These are phyloP conservation scores for Myotis myotis DNA, from an alignment of 2,797 vertebrate genomes.

Conservation along the genomic window DNA sequence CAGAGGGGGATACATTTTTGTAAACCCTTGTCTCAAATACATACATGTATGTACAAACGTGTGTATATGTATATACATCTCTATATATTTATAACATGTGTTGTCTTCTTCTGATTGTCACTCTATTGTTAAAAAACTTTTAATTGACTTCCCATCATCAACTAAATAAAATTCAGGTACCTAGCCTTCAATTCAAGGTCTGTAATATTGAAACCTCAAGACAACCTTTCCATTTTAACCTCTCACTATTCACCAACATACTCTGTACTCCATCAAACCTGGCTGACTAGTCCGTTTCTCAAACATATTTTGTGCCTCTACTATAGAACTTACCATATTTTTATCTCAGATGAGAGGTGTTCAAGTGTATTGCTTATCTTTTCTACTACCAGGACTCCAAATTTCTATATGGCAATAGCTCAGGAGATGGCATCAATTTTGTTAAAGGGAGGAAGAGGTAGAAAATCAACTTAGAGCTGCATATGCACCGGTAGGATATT, in stretches of 20 bases:
- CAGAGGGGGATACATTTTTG: background rate
- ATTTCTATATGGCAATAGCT: background rate
- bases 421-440: background rate
- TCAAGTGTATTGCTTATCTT: background rate
- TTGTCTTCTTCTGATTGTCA: background rate
- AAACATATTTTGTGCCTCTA: background rate
- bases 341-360: background rate
- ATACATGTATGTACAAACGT: background rate
- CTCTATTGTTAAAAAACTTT: background rate
- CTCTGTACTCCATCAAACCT: background rate
- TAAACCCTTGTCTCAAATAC: background rate
- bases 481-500: background rate
- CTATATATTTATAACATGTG: background rate
- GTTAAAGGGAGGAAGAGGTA: background rate
- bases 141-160: background rate
- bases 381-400: background rate
- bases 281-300: background rate
- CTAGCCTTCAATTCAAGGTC: background rate
- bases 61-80: background rate
- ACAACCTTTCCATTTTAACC: background rate
- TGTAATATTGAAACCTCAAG: background rate
- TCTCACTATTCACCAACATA: background rate
- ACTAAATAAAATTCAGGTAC: background rate
- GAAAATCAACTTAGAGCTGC: background rate
- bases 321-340: background rate